Evolutionary conservation across 1,140 invertebrate species (phyloP), one percentile per base, ranked within the genome.

Genomic region (Philaenus spumarius): DNA sequence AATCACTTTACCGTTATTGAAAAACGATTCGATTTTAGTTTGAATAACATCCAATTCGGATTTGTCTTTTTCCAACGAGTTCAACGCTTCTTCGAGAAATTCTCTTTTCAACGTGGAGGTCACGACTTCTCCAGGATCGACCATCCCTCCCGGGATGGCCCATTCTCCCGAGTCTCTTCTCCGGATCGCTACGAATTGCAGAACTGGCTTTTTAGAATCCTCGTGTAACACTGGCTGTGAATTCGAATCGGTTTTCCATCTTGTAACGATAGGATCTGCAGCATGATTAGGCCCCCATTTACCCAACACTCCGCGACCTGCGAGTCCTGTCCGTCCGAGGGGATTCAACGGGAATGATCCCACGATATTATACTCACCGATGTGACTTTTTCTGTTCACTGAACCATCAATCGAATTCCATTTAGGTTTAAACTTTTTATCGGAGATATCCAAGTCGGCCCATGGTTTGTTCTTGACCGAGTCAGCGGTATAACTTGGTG

Each of bases 241-340:
- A 26, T 72, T 69, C 19, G 69, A 61, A 62, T 80, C 72, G 15
- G 76, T 71, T 71, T 90, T 92, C 93, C 91, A 96, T 52, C 89
- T 78, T 1, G 90, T 93, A 0, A 95, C 87, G 59, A 95, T 82
- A 2, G 90, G 87, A 78, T 95, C 91, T 1, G 87, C 91, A 9
- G 93, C 93, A 78, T 95, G 92, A 74, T 97, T 97, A 12, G 93
- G 93, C 6, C 94, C 95, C 93, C 94, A 98, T 30, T 87, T 79
- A 0, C 94, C 93, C 9, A 98, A 74, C 2, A 86, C 66, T 26
- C 93, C 93, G 64, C 91, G 72, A 0, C 90, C 90, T 45, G 62
- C 64, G 0, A 95, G 66, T 0, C 95, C 94, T 17, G 95, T 97
- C 53, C 95, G 78, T 42, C 95, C 95, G 60, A 80, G 69, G 1